Evolutionary conservation across 2,113 vertebrate species (phyloP), one percentile per base, ranked within the genome.

Genomic region (Polypterus senegalus): DNA sequence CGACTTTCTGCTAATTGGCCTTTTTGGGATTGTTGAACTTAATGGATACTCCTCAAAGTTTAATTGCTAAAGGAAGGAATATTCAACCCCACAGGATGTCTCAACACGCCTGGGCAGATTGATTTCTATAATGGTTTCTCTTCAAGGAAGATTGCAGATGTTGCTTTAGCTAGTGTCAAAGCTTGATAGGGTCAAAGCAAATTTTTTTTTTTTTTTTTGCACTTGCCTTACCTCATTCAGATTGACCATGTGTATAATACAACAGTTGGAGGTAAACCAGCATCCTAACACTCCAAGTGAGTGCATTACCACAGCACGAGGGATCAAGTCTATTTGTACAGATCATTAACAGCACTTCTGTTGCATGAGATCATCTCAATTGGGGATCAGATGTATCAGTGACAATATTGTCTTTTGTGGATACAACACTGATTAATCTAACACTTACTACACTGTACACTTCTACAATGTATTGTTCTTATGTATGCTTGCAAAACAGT

Each of bases 261-360:
- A 55, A 55, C 54, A 55, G 54, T 27, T 10, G 10, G 43, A 27
- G 54, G 54, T 55, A 6, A 8, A 9, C 54, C 9, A 5, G 6
- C 54, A 55, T 27, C 54, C 43, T 55, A 55, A 10, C 6, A 8
- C 54, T 55, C 54, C 54, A 55, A 70, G 78, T 64, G 66, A 45
- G 71, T 62, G 66, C 73, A 82, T 78, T 80, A 80, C 74, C 67
- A 60, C 56, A 65, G 69, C 63, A 71, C 63, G 67, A 68, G 67
- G 69, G 67, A 66, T 74, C 66, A 49, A 73, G 81, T 81, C 70
- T 73, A 81, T 81, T 83, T 65, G 63, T 75, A 61, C 65, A 75
- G 71, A 67, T 27, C 74, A 77, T 77, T 83, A 77, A 76, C 68
- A 66, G 62, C 73, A 64, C 66, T 61, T 27, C 27, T 27, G 27